phyloP scores from a whole-genome alignment of 35 echinoderm and acorn worm species.

The Diadema setosum region DNA sequence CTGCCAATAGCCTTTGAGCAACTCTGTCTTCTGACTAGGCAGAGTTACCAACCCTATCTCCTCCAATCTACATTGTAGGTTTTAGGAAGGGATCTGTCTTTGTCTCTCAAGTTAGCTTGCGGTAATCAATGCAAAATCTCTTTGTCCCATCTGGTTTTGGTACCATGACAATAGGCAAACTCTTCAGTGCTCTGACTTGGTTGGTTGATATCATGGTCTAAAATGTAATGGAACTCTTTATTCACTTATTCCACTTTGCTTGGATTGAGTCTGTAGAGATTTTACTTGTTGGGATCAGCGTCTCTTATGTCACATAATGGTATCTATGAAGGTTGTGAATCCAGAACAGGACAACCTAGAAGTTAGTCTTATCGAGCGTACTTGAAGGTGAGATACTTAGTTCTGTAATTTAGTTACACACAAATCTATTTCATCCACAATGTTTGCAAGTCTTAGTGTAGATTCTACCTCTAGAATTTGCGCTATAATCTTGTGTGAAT shows the following conservation, averaged over 20 bases:
- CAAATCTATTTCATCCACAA: too few relatives aligned
- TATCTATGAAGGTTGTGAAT: too few relatives aligned
- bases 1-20: conserved; percentile 76
- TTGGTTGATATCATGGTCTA: conserved; percentile 53
- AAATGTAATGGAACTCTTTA: conserved; percentile 48
- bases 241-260: not conserved
- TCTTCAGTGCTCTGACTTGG: conserved; percentile 52
- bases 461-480: too few relatives aligned
- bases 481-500: too few relatives aligned
- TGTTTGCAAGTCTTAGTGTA: too few relatives aligned
- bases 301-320: conserved; percentile 28
- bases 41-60: conserved; percentile 54
- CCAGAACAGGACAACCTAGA: too few relatives aligned
- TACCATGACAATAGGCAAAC: conserved; percentile 46
- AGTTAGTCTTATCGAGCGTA: too few relatives aligned
- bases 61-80: conserved; percentile 25
- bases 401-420: too few relatives aligned
- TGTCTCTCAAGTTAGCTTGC: conserved; percentile 4
- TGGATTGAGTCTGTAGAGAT: conserved; percentile 35
- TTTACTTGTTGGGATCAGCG: conserved; percentile 14
- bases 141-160: conserved; percentile 12
- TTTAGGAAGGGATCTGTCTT: conserved; percentile 18
- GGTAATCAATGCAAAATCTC: conserved; percentile 60
- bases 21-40: conserved; percentile 61
- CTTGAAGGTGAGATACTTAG: too few relatives aligned